A percentile compares a stretch with the other conserved stretches of the same genome.
These are phyloP conservation scores for Athalia circularis DNA, from an alignment of 2,888 invertebrate species.

Conservation along the genomic window DNA sequence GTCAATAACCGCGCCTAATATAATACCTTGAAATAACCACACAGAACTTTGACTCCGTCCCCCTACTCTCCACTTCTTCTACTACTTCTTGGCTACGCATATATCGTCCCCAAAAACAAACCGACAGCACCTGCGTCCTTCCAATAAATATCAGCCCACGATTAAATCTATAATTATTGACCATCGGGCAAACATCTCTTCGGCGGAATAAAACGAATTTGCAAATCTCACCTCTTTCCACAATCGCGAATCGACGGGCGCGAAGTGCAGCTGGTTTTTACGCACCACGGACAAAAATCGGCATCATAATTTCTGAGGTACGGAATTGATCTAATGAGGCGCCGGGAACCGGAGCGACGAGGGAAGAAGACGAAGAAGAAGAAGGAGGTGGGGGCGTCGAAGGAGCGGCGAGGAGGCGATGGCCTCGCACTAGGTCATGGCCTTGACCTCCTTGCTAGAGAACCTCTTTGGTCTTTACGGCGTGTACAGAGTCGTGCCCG, in stretches of 20 bases:
- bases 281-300: neutral
- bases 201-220: neutral
- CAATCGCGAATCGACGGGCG: conserved; percentile 9
- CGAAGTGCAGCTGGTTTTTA: neutral
- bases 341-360: conserved; percentile 20
- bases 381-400: conserved; percentile 55
- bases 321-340: conserved; percentile 41
- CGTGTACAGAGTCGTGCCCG: conserved; percentile 4
- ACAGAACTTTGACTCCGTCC: no score
- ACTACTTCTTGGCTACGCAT: no score
- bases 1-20: neutral
- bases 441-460: conserved; percentile 70
- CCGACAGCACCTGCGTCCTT: no score
- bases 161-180: neutral
- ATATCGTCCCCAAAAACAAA: no score
- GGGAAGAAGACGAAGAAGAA: conserved; percentile 45
- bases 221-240: neutral
- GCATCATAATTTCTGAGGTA: conserved; percentile 24
- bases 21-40: no score
- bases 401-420: conserved; percentile 54
- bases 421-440: conserved; percentile 70
- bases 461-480: conserved; percentile 55
- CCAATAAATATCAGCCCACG: no score
- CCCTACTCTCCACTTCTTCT: no score
- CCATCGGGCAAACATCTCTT: neutral